These are phyloP conservation scores for Callaeas wilsoni DNA, from an alignment of 2,113 vertebrate genomes.

Conservation along the genomic window DNA sequence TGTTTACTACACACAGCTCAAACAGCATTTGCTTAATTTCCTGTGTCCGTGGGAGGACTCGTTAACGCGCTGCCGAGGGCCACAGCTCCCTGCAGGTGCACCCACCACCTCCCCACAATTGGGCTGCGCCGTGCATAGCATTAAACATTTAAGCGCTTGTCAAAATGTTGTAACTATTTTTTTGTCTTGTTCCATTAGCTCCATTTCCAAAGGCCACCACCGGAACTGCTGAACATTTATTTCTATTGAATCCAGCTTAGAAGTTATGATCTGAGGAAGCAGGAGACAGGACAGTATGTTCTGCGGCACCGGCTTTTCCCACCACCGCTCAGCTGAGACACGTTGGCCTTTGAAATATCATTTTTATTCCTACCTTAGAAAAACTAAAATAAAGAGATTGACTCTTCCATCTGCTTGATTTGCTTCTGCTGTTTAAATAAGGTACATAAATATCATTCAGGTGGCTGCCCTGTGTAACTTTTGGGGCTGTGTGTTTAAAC, in stretches of 20 bases:
- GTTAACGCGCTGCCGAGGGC: not conserved
- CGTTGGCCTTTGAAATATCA: not conserved
- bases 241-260: conserved; percentile 35
- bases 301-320: not conserved
- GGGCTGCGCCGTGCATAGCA: not conserved
- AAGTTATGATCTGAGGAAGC: conserved; percentile 42
- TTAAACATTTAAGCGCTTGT: conserved; percentile 32
- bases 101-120: not conserved
- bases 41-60: not conserved
- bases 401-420: not conserved
- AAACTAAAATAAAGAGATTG: conserved; percentile 42
- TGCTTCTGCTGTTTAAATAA: not conserved
- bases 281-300: conserved; percentile 28
- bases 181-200: conserved; percentile 53
- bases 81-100: not conserved
- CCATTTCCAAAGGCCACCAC: conserved; percentile 45
- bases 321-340: not conserved
- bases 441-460: not conserved
- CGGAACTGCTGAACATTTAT: conserved; percentile 35
- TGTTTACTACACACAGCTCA: not conserved
- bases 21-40: not conserved
- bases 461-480: not conserved
- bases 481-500: not conserved
- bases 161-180: conserved; percentile 46
- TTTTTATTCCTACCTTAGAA: conserved; percentile 23